Percentiles rank a stretch among this genome's conserved stretches.
phyloP scores from a whole-genome alignment of 2,797 vertebrate genomes.

The Avahi laniger region DNA sequence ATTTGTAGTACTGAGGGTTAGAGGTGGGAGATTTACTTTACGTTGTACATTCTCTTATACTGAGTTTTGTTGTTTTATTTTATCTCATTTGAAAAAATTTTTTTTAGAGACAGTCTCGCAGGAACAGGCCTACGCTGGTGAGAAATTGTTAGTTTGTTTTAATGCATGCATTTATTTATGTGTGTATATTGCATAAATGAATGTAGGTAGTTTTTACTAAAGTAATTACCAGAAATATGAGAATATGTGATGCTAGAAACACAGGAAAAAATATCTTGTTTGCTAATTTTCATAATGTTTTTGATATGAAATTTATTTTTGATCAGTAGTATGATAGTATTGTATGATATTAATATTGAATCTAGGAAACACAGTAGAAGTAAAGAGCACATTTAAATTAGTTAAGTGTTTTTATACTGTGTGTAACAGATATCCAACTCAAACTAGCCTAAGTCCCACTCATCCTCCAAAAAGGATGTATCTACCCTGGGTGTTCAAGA shows the following conservation, averaged over 20 bases:
- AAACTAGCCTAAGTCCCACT: not conserved
- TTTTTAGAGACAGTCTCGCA: no score
- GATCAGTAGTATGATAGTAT: not conserved
- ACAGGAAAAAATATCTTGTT: constrained; percentile 1
- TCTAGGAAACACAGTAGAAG: not conserved
- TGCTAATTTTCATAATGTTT: constrained; percentile 4
- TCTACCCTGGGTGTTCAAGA: not conserved
- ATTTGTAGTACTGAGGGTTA: not conserved
- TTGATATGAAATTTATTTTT: not conserved
- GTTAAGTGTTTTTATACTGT: not conserved
- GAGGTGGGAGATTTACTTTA: not conserved
- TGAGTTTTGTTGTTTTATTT: not conserved
- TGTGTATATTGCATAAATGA: not conserved
- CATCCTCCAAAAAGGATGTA: not conserved
- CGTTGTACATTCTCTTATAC: not conserved
- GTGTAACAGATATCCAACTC: not conserved
- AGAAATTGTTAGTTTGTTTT: not conserved
- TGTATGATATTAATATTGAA: constrained; percentile 7
- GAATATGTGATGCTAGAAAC: not conserved
- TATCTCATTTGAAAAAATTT: no score
- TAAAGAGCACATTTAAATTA: not conserved
- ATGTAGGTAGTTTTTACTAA: not conserved
- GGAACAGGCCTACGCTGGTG: no score
- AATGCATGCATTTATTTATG: not conserved
- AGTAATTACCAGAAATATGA: not conserved